Evolutionary conservation across 1,140 invertebrate species (phyloP).

Genomic region (Araneus ventricosus): DNA sequence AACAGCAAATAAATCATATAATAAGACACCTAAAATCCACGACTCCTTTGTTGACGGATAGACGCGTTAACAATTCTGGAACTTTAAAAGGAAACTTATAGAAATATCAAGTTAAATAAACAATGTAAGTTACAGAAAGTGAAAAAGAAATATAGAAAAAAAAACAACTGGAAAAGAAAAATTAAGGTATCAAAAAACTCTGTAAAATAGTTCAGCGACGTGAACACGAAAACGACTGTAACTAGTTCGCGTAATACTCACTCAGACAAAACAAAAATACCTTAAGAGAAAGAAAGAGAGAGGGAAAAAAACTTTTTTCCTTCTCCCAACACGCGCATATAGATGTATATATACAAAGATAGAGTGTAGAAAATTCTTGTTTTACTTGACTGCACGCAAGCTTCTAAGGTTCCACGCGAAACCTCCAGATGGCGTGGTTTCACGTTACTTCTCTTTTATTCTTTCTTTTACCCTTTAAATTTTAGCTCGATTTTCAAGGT

Average conservation of each 20-base stretch:
- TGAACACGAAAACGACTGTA: constrained; percentile 31
- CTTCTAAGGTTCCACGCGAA: constrained; percentile 52
- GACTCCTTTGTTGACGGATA: too few species aligned
- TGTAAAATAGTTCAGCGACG: neutral
- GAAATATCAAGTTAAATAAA: neutral
- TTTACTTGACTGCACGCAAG: constrained; percentile 49
- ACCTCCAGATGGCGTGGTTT: constrained; percentile 32
- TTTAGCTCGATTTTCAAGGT: constrained; percentile 20
- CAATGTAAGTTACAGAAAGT: neutral
- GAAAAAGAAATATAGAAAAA: neutral
- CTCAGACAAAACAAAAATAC: constrained; percentile 27
- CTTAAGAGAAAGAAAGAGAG: neutral
- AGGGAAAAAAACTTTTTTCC: neutral
- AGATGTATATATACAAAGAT: neutral
- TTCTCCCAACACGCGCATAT: neutral
- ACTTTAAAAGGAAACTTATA: too few species aligned
- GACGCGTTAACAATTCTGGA: too few species aligned
- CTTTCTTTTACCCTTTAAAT: constrained; percentile 39
- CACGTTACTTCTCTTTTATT: neutral
- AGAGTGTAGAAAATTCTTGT: constrained; percentile 28
- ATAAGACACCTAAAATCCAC: too few species aligned
- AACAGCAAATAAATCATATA: too few species aligned
- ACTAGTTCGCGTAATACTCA: neutral
- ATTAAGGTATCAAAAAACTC: neutral
- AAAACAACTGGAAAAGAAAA: neutral